These are phyloP conservation scores for Euura lappo DNA, from an alignment of 1,140 invertebrate species.

Conservation along the genomic window DNA sequence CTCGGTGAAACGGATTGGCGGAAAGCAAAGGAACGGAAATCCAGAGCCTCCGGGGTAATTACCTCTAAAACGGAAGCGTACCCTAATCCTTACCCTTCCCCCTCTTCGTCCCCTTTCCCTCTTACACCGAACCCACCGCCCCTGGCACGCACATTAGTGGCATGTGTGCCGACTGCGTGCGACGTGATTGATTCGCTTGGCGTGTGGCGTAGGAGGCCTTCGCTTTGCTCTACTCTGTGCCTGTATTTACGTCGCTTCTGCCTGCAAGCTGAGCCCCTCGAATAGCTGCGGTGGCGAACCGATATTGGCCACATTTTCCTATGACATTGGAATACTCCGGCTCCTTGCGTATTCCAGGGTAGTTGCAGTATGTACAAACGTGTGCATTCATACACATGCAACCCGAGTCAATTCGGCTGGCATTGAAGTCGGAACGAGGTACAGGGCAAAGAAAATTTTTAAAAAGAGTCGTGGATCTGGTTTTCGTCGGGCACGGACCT, in stretches of 20 bases:
- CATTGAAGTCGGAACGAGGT: not conserved
- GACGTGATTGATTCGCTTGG: constrained; percentile 54
- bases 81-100: constrained; percentile 38
- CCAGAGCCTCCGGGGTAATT: constrained; percentile 35
- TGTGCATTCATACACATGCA: not conserved
- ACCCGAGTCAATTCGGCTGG: not conserved
- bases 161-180: constrained; percentile 53
- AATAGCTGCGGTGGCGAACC: not conserved
- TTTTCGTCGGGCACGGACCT: constrained; percentile 1
- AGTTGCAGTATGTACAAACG: not conserved
- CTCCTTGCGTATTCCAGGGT: not conserved
- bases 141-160: constrained; percentile 49
- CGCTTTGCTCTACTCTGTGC: not conserved
- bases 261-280: not conserved
- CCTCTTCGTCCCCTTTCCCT: constrained; percentile 13
- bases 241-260: not conserved
- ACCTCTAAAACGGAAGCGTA: constrained; percentile 45
- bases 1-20: constrained; percentile 24
- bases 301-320: constrained; percentile 1
- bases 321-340: not conserved
- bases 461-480: not conserved
- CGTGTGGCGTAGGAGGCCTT: constrained; percentile 33
- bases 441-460: not conserved
- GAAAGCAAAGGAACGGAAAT: constrained; percentile 26
- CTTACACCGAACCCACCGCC: constrained; percentile 37